phyloP scores from a whole-genome alignment of 2,888 invertebrate species.

The Catocala fraxini region DNA sequence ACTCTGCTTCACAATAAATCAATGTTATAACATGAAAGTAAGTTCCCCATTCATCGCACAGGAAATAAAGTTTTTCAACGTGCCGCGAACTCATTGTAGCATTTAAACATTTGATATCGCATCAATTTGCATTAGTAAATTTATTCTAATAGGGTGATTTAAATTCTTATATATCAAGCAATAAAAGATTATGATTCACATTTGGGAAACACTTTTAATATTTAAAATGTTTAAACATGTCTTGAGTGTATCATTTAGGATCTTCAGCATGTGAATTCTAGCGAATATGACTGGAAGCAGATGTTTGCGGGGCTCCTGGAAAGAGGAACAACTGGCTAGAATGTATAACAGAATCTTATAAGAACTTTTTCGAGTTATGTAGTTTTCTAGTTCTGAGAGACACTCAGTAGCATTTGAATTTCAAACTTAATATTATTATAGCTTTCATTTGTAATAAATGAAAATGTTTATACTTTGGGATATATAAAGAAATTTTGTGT shows the following conservation, averaged over 20 bases:
- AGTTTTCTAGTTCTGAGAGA: too few species aligned
- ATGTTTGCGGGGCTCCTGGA: constrained; percentile 90
- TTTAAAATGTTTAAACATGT: constrained; percentile 89
- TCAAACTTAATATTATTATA: too few species aligned
- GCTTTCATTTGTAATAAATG: too few species aligned
- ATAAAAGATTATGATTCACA: constrained; percentile 82
- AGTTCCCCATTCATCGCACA: constrained; percentile 22
- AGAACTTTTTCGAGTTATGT: too few species aligned
- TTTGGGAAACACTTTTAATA: constrained; percentile 90
- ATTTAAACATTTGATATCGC: constrained; percentile 11
- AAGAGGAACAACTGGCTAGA: constrained; percentile 53
- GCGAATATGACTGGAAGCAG: constrained; percentile 90
- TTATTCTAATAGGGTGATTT: constrained; percentile 27
- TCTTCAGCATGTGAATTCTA: constrained; percentile 90
- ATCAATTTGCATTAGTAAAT: constrained; percentile 29
- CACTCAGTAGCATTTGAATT: too few species aligned
- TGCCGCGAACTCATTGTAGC: constrained; percentile 14
- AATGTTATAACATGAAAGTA: constrained; percentile 28
- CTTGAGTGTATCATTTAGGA: constrained; percentile 89
- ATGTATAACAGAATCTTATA: constrained; percentile 23
- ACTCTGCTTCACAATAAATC: constrained; percentile 29
- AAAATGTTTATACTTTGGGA: too few species aligned
- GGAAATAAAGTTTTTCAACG: constrained; percentile 21
- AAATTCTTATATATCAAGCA: constrained; percentile 27
- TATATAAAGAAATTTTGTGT: too few species aligned